Evolutionary conservation across 2,888 invertebrate species (phyloP).

Genomic region (Diaphora mendica): DNA sequence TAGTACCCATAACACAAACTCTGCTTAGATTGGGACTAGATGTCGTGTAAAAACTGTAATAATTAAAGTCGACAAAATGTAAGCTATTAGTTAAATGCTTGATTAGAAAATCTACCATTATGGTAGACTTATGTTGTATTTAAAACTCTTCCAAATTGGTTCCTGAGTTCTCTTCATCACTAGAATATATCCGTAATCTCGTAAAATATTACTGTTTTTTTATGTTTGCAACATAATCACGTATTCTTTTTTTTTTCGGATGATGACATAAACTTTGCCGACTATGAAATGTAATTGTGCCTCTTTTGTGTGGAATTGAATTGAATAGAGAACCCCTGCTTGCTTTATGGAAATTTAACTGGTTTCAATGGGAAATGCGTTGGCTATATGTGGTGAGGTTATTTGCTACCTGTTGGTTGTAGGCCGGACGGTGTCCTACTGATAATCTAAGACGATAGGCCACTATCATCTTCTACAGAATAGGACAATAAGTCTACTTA

Average conservation of each 20-base stretch:
- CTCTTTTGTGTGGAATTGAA: conserved; percentile 77
- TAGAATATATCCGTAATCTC: conserved; percentile 18
- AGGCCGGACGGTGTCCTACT: background rate
- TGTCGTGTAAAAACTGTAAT: too few species aligned
- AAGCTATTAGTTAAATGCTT: too few species aligned
- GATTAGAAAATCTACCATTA: too few species aligned
- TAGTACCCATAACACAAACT: too few species aligned
- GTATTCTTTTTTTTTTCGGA: conserved; percentile 43
- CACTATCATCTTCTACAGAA: background rate
- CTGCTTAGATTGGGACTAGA: too few species aligned
- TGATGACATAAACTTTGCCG: conserved; percentile 66
- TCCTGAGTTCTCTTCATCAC: background rate
- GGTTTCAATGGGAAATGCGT: background rate
- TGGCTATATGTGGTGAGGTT: background rate
- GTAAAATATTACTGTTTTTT: conserved; percentile 34
- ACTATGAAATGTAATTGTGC: conserved; percentile 75
- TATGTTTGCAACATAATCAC: conserved; percentile 44
- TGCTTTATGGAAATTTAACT: conserved; percentile 36
- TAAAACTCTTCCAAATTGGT: background rate
- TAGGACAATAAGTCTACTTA: background rate
- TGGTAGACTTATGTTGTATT: too few species aligned
- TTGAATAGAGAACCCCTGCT: conserved; percentile 49
- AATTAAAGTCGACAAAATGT: too few species aligned
- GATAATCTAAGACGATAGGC: background rate
- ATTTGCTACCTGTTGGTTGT: background rate